A percentile compares a stretch with the other conserved stretches of the same genome.
These are phyloP conservation scores for Halictus rubicundus DNA, from an alignment of 1,140 invertebrate species.

Conservation along the genomic window DNA sequence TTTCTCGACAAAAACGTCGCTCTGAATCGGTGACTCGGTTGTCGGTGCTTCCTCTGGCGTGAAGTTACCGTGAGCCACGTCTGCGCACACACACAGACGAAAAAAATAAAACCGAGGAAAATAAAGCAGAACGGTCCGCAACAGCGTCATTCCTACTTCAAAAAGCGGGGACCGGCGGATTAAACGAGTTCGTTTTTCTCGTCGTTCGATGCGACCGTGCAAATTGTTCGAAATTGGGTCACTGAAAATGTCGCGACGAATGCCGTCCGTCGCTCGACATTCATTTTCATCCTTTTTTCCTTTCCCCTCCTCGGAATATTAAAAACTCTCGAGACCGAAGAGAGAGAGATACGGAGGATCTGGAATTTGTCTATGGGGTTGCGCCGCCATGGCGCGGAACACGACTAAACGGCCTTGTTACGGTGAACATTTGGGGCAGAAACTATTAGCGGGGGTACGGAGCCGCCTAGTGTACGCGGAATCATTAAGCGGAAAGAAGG, in stretches of 20 bases:
- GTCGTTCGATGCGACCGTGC: neutral
- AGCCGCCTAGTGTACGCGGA: constrained; percentile 21
- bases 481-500: constrained; percentile 43
- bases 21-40: constrained; percentile 76
- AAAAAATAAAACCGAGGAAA: neutral
- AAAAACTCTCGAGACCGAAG: neutral
- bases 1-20: constrained; percentile 81
- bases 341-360: neutral
- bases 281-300: neutral
- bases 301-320: neutral
- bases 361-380: neutral
- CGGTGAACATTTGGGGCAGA: constrained; percentile 29
- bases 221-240: neutral
- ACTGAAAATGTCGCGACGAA: constrained; percentile 4
- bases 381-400: neutral
- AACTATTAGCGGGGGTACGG: constrained; percentile 14
- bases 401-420: neutral
- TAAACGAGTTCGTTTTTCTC: neutral
- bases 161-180: neutral
- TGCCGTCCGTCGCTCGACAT: neutral
- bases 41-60: constrained; percentile 82
- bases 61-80: constrained; percentile 88
- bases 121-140: neutral
- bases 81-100: constrained; percentile 72
- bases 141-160: neutral